Evolutionary conservation across 1,140 invertebrate species (phyloP).

Genomic region (Drepana arcuata): DNA sequence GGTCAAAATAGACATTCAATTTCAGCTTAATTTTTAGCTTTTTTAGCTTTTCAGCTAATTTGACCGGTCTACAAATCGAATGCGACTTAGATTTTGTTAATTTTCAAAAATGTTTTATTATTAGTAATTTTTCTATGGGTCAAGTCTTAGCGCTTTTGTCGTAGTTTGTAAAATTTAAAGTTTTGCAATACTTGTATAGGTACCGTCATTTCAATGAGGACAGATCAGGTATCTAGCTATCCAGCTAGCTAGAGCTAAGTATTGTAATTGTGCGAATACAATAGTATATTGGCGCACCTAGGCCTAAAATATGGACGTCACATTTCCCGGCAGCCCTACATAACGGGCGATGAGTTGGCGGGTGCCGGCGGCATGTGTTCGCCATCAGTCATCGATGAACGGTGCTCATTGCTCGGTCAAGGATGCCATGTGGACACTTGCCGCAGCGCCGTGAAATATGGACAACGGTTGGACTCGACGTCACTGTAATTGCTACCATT

Average conservation of each 20-base stretch:
- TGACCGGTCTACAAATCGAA: too few relatives aligned
- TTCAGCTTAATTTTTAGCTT: too few relatives aligned
- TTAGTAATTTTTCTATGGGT: background rate
- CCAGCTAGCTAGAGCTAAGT: background rate
- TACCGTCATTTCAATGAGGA: too few relatives aligned
- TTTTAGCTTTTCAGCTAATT: too few relatives aligned
- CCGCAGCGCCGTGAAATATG: constrained; percentile 17
- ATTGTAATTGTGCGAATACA: background rate
- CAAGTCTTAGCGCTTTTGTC: background rate
- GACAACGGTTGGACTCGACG: background rate
- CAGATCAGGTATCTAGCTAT: too few relatives aligned
- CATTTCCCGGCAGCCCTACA: constrained; percentile 21
- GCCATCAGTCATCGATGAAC: constrained; percentile 63
- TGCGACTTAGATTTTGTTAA: too few relatives aligned
- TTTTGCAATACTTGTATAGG: background rate
- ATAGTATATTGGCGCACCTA: background rate
- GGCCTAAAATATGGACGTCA: constrained; percentile 2
- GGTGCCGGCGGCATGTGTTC: constrained; percentile 43
- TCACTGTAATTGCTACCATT: background rate
- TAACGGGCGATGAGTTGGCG: constrained; percentile 40
- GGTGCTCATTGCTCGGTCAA: constrained; percentile 42
- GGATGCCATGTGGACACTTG: constrained; percentile 49
- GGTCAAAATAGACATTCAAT: too few relatives aligned
- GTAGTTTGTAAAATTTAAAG: background rate
- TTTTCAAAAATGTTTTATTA: too few relatives aligned